phyloP scores from a whole-genome alignment of 2,113 vertebrate species.

The Heliornis fulica region DNA sequence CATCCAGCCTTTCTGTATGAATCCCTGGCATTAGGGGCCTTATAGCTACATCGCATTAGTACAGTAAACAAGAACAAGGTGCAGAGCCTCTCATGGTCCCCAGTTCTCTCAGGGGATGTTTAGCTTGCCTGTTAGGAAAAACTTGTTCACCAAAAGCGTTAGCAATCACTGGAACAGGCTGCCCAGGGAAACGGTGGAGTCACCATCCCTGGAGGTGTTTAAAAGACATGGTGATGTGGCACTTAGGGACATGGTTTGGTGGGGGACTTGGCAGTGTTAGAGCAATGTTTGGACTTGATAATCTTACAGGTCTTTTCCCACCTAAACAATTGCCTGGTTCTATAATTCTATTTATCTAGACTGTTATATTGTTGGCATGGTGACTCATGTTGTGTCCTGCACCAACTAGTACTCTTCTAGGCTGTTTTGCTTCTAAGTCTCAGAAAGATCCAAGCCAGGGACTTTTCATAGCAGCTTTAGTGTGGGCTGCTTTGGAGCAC shows the following conservation, averaged over 20 bases:
- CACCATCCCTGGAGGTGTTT: no score
- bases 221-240: no score
- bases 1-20: background rate
- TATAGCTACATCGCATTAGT: background rate
- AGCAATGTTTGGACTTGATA: no score
- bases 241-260: no score
- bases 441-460: background rate
- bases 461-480: fast-evolving
- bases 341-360: background rate
- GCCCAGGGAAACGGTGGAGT: no score
- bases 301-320: no score
- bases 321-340: no score
- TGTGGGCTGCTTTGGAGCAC: background rate
- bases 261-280: no score
- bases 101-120: no score
- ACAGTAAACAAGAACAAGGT: background rate
- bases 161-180: no score
- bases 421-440: background rate
- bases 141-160: no score
- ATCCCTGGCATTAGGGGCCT: background rate
- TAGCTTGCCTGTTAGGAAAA: no score
- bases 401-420: background rate
- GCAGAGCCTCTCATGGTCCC: background rate
- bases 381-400: background rate
- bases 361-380: background rate